Evolutionary conservation across 2,113 vertebrate genomes (phyloP).

Genomic region (Carassius carassius): DNA sequence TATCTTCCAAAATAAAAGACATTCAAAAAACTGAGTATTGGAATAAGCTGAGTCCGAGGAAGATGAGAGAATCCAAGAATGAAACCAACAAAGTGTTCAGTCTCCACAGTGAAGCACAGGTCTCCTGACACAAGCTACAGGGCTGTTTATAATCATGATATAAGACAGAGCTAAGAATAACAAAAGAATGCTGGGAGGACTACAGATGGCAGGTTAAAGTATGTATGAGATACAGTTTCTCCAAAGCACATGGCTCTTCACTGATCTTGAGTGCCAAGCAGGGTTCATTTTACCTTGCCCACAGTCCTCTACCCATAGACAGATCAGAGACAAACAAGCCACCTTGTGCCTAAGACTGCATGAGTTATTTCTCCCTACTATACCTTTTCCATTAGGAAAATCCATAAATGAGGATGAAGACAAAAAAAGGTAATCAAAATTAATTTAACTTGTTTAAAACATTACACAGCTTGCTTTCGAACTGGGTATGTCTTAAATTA

Average conservation of each 20-base stretch:
- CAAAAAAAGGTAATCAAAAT: background rate
- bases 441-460: background rate
- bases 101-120: background rate
- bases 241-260: constrained; percentile 29
- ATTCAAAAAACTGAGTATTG: background rate
- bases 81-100: background rate
- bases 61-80: background rate
- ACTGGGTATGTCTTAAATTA: background rate
- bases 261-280: constrained; percentile 17
- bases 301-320: constrained; percentile 26
- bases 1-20: background rate
- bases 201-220: constrained; percentile 22
- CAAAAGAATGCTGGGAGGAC: background rate
- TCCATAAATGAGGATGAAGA: background rate
- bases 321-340: constrained; percentile 9
- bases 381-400: background rate
- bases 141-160: background rate
- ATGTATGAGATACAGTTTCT: constrained; percentile 40
- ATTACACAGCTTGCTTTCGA: background rate
- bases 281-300: constrained; percentile 38
- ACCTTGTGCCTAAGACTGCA: background rate
- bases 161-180: background rate
- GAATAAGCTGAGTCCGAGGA: background rate
- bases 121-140: background rate
- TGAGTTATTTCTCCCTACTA: background rate